A percentile compares a stretch with the other conserved stretches of the same genome.
Conservation (phyloP, 1,140 invertebrate genomes). For the Diplogasteroides magnus region DNA sequence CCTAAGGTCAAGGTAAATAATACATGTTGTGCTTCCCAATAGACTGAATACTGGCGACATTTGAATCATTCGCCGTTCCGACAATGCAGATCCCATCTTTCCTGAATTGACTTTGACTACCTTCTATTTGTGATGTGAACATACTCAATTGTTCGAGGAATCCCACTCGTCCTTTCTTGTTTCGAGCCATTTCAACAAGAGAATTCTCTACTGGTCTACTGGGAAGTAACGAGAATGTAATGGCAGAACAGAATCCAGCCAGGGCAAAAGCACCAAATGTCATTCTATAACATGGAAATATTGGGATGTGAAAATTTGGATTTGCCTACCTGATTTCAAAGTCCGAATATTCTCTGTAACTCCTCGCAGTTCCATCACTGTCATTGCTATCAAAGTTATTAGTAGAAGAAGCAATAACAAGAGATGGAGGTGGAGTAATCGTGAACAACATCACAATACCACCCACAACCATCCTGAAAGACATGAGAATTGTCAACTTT, state of each 20-base stretch:
- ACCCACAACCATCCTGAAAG: neutral
- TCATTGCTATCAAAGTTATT: no score
- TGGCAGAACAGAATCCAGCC: conserved; percentile 6
- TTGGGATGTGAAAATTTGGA: no score
- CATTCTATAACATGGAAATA: no score
- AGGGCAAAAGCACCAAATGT: conserved; percentile 24
- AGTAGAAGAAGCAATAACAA: neutral
- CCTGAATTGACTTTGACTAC: neutral
- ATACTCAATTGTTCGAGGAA: conserved; percentile 9
- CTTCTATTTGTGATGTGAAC: neutral
- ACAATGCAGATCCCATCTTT: neutral
- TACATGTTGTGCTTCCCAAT: neutral
- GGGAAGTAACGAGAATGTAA: conserved; percentile 21
- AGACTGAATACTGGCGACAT: neutral
- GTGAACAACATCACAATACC: neutral
- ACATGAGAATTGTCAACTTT: no score
- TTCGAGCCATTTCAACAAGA: conserved; percentile 17
- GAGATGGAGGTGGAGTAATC: neutral
- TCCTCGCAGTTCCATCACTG: no score
- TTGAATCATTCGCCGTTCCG: neutral
- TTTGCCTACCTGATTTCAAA: neutral
- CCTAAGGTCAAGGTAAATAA: no score
- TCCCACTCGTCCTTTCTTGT: conserved; percentile 5
- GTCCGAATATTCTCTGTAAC: neutral
- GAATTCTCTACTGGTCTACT: conserved; percentile 19